Evolutionary conservation across 2,113 vertebrate species (phyloP).

Genomic region (Lanius collurio): DNA sequence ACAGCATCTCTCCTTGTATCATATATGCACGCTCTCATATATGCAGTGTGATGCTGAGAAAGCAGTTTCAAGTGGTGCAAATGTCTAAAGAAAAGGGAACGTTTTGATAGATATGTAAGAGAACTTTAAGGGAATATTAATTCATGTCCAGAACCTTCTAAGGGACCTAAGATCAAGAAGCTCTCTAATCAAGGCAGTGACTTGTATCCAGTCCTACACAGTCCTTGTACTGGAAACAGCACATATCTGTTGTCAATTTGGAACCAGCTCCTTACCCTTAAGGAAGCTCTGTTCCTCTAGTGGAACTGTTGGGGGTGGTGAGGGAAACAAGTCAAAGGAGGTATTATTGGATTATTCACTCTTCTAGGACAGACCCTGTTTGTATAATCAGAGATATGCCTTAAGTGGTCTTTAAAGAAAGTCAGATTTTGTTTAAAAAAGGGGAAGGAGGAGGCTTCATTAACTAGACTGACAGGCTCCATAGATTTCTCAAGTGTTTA

Average conservation of each 20-base stretch:
- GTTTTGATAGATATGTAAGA: neutral
- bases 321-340: conserved; percentile 7
- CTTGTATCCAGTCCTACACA: neutral
- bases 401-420: conserved; percentile 74
- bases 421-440: conserved; percentile 74
- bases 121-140: neutral
- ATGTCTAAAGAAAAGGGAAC: neutral
- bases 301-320: neutral
- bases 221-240: neutral
- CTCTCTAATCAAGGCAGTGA: neutral
- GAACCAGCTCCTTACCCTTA: neutral
- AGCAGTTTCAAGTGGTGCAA: neutral
- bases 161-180: neutral
- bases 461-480: conserved; percentile 79
- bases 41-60: neutral
- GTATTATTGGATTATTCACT: conserved; percentile 60
- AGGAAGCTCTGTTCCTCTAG: neutral
- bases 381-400: conserved; percentile 72
- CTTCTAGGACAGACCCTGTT: conserved; percentile 62
- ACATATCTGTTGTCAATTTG: neutral
- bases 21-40: neutral
- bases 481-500: conserved; percentile 81
- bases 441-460: conserved; percentile 70
- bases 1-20: neutral
- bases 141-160: neutral